Base-by-base conservation (phyloP, 23 tunicate species). In the Halocynthia aurantium region DNA sequence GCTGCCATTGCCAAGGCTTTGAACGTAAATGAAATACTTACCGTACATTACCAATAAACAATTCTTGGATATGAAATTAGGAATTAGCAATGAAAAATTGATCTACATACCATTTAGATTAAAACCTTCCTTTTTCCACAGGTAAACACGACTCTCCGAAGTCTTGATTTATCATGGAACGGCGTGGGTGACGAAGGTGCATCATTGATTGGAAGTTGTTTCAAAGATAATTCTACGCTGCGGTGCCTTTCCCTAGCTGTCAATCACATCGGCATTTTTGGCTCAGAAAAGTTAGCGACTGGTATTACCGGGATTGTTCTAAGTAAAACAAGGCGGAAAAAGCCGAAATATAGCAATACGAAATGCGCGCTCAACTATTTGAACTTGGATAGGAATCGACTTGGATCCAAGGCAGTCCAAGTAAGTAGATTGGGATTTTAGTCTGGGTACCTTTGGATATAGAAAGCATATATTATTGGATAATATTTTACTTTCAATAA, bases 141-240 rank as follows among this genome's bases (percentile, higher is more conserved):
- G 95, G 77, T 80, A 50, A 88, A 88, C 82, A 67, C 54, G 7
- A 58, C 84, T 6, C 74, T 88, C 19, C 52, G 40, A 22, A 80
- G 87, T 64, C 80, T 88, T 11, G 95, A 88, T 66, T 62, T 88
- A 50, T 88, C 95, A 7, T 88, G 82, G 76, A 88, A 88, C 69
- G 95, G 95, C 10, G 53, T 88, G 53, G 95, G 95, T 5, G 95
- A 88, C 75, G 95, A 88, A 21, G 95, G 95, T 6, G 82, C 95
- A 10, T 88, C 88, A 10, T 57, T 88, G 31, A 55, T 88, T 52
- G 88, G 82, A 8, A 77, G 77, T 10, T 63, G 84, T 5, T 65
- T 88, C 55, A 78, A 77, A 62, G 74, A 79, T 49, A 88, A 88
- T 56, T 50, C 88, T 12, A 64, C 87, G 22, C 67, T 88, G 71